Evolutionary conservation across 2,797 vertebrate genomes (phyloP), one percentile per base, ranked within the genome.

Genomic region (Dendrocincla fuliginosa): DNA sequence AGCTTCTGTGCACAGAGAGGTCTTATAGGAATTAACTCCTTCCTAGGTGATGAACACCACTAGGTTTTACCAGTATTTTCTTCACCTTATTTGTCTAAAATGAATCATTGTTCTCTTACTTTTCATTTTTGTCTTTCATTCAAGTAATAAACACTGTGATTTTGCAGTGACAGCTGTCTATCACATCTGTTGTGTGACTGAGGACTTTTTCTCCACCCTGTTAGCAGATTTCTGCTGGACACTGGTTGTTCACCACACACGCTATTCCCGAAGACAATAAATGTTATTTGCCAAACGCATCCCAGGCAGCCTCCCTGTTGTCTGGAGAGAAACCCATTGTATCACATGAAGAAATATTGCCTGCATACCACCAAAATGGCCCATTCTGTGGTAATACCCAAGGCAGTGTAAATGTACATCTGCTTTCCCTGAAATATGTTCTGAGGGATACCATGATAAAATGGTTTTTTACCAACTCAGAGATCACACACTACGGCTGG

Each of bases 1-100:
- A 91, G 55, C 56, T 90, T 24, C 92, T 53, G 63, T 83, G 46
- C 56, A 41, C 37, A 67, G 27, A 76, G 42, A 67, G 79, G 52
- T 56, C 16, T 11, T 35, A 59, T 0, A 86, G 57, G 67, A 94
- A 84, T 97, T 96, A 96, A 97, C 96, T 90, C 95, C 67, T 95
- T 96, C 87, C 56, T 91, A 67, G 80, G 59, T 55, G 55, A 61
- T 5, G 19, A 12, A 30, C 30, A 44, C 5, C 0, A 0, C 30
- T 57, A 75, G 28, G 44, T 78, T 91, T 95, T 73, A 28, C 42
- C 42, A 19, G 18, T 19, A 11, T 22, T 47, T 60, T 6, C 56
- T 73, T 18, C 13, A 39, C 59, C 47, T 44, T 61, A 12, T 53
- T 86, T 76, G 23, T 32, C 33, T 69, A 39, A 83, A 89, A 73